Percentiles rank a stretch among this genome's conserved stretches.
Conservation (phyloP, 92 coral and sea anemone genomes). For the Porites divaricata region DNA sequence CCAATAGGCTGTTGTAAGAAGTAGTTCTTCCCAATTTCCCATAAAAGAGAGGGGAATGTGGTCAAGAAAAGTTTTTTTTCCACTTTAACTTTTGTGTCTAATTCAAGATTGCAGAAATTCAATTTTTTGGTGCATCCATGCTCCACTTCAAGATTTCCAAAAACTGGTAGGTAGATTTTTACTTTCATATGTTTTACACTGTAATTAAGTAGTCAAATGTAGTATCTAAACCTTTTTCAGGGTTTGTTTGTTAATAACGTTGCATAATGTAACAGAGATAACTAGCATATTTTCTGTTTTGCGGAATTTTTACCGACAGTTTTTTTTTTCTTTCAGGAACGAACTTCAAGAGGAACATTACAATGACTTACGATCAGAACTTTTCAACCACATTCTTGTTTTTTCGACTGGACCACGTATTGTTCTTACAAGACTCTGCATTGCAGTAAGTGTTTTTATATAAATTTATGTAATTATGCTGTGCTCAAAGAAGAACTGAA, state of each 20-base stretch:
- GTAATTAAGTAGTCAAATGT: too few species aligned
- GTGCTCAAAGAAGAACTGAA: too few species aligned
- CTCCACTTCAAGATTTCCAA: conserved; percentile 94
- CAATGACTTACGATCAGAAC: conserved; percentile 80
- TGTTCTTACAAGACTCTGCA: conserved; percentile 93
- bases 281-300: neutral
- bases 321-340: conserved; percentile 50
- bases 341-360: conserved; percentile 89
- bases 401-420: conserved; percentile 89
- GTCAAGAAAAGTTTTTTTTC: neutral
- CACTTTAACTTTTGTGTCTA: neutral
- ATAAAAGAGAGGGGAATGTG: too few species aligned
- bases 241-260: too few species aligned
- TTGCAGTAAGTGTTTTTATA: conserved; percentile 77
- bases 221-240: too few species aligned
- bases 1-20: too few species aligned
- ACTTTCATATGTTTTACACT: too few species aligned
- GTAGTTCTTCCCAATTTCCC: too few species aligned
- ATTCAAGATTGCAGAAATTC: conserved; percentile 87
- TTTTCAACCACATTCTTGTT: conserved; percentile 83
- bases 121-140: conserved; percentile 98
- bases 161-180: conserved; percentile 73
- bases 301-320: neutral
- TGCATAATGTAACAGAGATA: neutral
- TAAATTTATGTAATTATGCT: too few species aligned